A percentile compares a stretch with the other conserved stretches of the same genome.
Evolutionary conservation across 2,797 vertebrate species (phyloP).

Genomic region (Mus minutoides): DNA sequence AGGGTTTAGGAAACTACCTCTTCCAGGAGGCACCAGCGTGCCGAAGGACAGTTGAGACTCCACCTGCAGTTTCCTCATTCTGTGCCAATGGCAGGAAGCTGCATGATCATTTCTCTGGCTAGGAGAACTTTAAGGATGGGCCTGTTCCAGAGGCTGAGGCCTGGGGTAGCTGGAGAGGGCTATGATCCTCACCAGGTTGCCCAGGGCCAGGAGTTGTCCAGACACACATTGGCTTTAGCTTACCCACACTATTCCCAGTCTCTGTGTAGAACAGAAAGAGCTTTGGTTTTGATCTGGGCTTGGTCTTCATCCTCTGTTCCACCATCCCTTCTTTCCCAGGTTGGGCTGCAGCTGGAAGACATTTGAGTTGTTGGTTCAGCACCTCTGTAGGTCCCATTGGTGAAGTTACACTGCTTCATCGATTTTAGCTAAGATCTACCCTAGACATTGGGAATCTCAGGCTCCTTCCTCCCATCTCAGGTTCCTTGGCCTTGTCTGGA

Average conservation of each 20-base stretch:
- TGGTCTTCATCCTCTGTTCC: conserved; percentile 69
- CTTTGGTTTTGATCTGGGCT: conserved; percentile 67
- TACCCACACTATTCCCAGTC: conserved; percentile 85
- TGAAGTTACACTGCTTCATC: background rate
- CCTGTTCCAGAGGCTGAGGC: background rate
- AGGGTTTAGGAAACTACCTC: background rate
- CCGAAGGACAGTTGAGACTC: background rate
- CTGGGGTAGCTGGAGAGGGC: fast-evolving
- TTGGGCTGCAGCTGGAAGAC: conserved; percentile 76
- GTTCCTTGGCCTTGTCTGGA: background rate
- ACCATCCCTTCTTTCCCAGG: conserved; percentile 68
- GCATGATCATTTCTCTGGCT: background rate
- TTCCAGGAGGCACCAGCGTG: background rate
- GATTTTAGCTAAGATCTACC: background rate
- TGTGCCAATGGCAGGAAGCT: background rate
- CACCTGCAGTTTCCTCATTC: background rate
- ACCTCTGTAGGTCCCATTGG: background rate
- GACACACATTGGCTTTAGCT: background rate
- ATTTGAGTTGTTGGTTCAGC: background rate
- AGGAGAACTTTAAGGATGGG: background rate
- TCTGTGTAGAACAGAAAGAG: conserved; percentile 86
- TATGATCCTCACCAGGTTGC: background rate
- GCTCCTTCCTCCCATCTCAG: too few relatives aligned
- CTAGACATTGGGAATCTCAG: background rate
- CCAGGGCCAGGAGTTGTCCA: background rate